Evolutionary conservation across 1,140 invertebrate species (phyloP), one percentile per base, ranked within the genome.

Genomic region (Batillaria attramentaria): DNA sequence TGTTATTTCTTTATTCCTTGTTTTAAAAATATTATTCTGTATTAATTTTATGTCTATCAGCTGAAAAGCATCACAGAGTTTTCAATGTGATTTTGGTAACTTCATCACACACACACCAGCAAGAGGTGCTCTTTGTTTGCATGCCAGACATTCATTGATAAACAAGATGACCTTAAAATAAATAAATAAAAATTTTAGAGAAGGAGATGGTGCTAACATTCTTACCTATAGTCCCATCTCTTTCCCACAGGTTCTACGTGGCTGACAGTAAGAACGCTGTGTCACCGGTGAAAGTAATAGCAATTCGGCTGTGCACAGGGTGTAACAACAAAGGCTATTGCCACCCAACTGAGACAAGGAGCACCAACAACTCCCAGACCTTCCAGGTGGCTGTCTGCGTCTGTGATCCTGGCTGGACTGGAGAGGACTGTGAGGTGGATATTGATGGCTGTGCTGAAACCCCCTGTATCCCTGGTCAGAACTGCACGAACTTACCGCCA

Each of bases 401-500:
- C 18, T 72, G 69, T 16, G 20, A 33, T 4, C 3, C 37, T 33
- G 69, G 31, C 39, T 72, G 69, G 69, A 4, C 18, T 6, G 72
- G 72, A 31, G 39, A 35, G 43, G 37, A 80, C 28, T 80, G 79
- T 42, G 73, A 76, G 10, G 5, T 8, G 0, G 69, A 80, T n/a
- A 24, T 76, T 16, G 50, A 80, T 66, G 79, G 41, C 16, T 80
- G 79, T 72, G 37, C 37, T 28, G 41, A n/a, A 0, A 70, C 35
- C 42, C 79, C 79, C 10, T 80, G 79, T 46, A 35, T 60, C 10
- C 18, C 2, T 13, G 79, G 79, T 35, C 73, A 76, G 66, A 80
- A 70, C 54, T 80, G 79, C 42, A 80, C 79, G 10, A 74, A 80
- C 54, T 28, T 77, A 5, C 24, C 73, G 5, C 50, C 74, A 13